phyloP scores from a whole-genome alignment of 2,888 invertebrate species.

The Phyllotreta cruciferae region DNA sequence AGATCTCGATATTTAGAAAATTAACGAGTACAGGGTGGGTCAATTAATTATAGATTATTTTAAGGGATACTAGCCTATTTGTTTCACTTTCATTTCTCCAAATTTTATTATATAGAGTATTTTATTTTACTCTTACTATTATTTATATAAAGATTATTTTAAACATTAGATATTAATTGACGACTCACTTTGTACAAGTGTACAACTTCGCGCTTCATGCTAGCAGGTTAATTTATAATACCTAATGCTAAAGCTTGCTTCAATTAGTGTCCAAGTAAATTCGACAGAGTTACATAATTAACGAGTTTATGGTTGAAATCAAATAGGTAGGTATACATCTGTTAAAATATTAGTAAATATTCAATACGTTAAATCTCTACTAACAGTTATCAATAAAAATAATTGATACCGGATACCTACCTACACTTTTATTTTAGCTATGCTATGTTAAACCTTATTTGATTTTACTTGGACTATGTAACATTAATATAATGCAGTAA shows the following conservation, averaged over 20 bases:
- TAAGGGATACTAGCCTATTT: background rate
- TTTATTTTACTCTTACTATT: background rate
- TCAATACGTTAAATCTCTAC: too few species aligned
- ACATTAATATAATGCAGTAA: slow-evolving; percentile 5
- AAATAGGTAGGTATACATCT: background rate
- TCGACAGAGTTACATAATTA: background rate
- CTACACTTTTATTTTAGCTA: background rate
- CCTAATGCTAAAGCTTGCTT: slow-evolving; percentile 27
- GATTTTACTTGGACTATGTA: background rate
- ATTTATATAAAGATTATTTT: background rate
- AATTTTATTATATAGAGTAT: background rate
- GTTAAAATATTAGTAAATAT: too few species aligned
- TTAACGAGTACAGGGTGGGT: slow-evolving; percentile 19
- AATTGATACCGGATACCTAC: too few species aligned
- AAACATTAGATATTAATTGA: background rate
- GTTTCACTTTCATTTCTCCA: background rate
- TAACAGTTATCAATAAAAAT: too few species aligned
- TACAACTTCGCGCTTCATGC: slow-evolving; percentile 20
- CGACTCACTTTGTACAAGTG: slow-evolving; percentile 20
- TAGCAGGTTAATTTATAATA: slow-evolving; percentile 10
- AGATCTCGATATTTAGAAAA: slow-evolving; percentile 1
- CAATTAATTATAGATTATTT: background rate
- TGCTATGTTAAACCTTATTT: background rate
- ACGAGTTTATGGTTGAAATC: background rate
- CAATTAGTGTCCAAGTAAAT: slow-evolving; percentile 5